Evolutionary conservation across 2,888 invertebrate species (phyloP).

Genomic region (Agonopterix subpropinquella): DNA sequence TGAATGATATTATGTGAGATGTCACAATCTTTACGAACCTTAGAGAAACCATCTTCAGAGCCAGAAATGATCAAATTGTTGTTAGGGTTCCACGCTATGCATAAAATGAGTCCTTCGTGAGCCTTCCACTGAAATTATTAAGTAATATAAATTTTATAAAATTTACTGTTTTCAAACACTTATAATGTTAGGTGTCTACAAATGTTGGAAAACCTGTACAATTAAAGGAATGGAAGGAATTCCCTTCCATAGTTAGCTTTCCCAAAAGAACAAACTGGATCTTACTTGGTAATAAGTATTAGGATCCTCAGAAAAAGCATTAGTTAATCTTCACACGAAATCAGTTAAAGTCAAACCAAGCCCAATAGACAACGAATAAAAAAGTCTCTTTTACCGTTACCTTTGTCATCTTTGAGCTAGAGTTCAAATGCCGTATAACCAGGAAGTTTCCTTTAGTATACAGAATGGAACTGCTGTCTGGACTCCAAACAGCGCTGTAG

Average conservation of each 20-base stretch:
- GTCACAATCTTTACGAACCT: constrained; percentile 48
- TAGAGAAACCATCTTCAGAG: constrained; percentile 94
- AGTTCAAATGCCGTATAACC: constrained; percentile 82
- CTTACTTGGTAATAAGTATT: no score
- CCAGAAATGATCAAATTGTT: constrained; percentile 95
- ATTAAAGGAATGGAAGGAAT: no score
- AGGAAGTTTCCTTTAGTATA: constrained; percentile 82
- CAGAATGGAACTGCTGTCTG: constrained; percentile 80
- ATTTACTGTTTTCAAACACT: no score
- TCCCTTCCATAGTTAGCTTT: no score
- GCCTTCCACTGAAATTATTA: constrained; percentile 89
- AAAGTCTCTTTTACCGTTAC: constrained; percentile 42
- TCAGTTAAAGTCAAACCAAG: no score
- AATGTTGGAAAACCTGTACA: no score
- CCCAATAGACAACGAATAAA: no score
- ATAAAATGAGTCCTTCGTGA: constrained; percentile 94
- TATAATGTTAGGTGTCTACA: background rate
- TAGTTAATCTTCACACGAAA: no score
- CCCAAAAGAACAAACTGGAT: no score
- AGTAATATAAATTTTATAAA: background rate
- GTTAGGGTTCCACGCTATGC: constrained; percentile 96
- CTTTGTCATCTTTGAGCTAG: constrained; percentile 83
- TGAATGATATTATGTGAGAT: no score
- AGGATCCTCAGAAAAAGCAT: no score
- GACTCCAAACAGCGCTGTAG: constrained; percentile 90